phyloP scores from a whole-genome alignment of 2,113 vertebrate genomes.

The Acinonyx jubatus region DNA sequence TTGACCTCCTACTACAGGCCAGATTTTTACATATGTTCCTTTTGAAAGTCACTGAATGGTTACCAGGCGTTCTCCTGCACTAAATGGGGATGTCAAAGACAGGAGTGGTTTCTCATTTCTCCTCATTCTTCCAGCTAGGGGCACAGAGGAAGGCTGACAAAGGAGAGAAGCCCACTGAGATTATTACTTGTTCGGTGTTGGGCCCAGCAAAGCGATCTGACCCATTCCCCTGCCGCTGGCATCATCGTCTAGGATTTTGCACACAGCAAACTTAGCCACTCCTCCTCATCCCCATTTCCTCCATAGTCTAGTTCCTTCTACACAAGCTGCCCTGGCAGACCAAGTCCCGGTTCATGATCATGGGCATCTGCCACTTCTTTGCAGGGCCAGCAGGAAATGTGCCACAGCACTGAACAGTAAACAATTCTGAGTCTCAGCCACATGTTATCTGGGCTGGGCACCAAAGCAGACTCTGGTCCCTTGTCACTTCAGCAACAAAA shows the following conservation, averaged over 20 bases:
- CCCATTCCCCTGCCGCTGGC: too few relatives aligned
- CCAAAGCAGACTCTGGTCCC: neutral
- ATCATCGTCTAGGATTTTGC: neutral
- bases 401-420: neutral
- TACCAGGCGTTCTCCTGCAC: neutral
- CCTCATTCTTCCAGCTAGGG: neutral
- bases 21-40: neutral
- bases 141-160: neutral
- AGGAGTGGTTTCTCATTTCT: neutral
- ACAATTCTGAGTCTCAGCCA: neutral
- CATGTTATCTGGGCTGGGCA: neutral
- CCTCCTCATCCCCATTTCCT: neutral
- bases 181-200: neutral
- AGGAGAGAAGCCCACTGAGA: neutral
- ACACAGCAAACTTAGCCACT: neutral
- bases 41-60: neutral
- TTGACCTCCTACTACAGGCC: neutral
- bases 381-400: neutral
- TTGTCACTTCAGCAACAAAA: conserved; percentile 49
- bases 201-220: neutral
- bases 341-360: neutral
- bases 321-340: neutral
- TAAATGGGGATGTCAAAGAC: neutral
- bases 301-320: neutral
- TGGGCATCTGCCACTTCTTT: neutral